Evolutionary conservation across 2,113 vertebrate species (phyloP).

Genomic region (Talpa occidentalis): DNA sequence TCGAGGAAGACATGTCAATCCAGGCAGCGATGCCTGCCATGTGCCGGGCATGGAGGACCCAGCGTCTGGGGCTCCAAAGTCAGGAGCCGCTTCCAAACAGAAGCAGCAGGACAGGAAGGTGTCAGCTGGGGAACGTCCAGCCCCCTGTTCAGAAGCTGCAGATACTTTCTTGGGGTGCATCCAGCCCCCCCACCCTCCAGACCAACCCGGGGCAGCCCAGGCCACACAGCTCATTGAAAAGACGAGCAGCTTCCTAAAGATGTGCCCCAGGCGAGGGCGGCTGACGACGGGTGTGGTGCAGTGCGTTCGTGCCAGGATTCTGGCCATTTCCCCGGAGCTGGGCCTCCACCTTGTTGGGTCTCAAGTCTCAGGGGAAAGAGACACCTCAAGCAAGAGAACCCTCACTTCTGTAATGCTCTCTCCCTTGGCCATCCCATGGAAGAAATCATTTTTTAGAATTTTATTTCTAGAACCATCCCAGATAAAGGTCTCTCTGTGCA

Average conservation of each 20-base stretch:
- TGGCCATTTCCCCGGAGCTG: no score
- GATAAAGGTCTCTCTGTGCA: background rate
- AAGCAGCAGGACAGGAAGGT: background rate
- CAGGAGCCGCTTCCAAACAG: background rate
- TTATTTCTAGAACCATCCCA: background rate
- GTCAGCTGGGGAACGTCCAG: no score
- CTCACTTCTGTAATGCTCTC: background rate
- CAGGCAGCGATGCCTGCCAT: fast-evolving
- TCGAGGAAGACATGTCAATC: fast-evolving
- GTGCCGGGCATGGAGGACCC: no score
- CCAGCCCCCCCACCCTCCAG: background rate
- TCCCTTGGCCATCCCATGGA: background rate
- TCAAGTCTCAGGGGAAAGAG: background rate
- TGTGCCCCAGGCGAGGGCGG: background rate
- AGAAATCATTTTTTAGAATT: constrained; percentile 40
- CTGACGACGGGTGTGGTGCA: no score
- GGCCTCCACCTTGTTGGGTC: no score
- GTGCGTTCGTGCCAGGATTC: no score
- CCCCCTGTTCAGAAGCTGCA: no score
- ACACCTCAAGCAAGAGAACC: background rate
- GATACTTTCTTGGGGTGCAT: no score
- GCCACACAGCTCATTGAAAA: background rate
- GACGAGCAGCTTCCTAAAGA: background rate
- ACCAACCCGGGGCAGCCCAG: background rate
- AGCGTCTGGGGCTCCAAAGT: fast-evolving